Base-by-base conservation (phyloP, 2,888 invertebrate species). In the Hoplodrina ambigua region DNA sequence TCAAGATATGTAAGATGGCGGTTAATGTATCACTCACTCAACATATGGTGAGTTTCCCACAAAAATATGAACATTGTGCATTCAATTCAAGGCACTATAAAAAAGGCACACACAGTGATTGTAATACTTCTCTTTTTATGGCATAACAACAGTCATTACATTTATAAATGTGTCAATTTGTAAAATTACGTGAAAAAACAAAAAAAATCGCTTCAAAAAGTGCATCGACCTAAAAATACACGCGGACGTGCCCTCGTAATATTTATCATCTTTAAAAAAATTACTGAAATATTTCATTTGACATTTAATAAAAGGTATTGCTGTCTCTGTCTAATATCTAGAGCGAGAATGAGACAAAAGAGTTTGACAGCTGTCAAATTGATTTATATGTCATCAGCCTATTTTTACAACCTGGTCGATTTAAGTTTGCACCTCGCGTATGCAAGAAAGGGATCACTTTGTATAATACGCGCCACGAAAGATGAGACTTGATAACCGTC, bases 101-200 rank as follows among this genome's bases (percentile, higher is more conserved):
- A 50, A 41, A 75, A 79, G 78, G 80, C 78, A 79, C 81, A 64
- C 65, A 83, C 72, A 72, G 61, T 79, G 70, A 72, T 78, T 46
- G 37, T 72, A 83, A 82, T 83, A 83, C 83, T 81, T 71, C 46
- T 61, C 33, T 20, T 15, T 56, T 63, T 69, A 82, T 83, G 82
- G 84, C 84, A 62, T 67, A 71, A 67, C 37, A n/a, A 56, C 54
- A 70, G 63, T 78, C 17, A 41, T 13, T 41, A 41, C 17, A 44
- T 58, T 53, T 54, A 65, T 66, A 58, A 46, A 57, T 2, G 55
- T 56, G 46, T 30, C 25, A 57, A 52, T 52, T 63, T 30, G 30
- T 55, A 25, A 44, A 70, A 50, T 33, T 15, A 44, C 17, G 44
- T 62, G 55, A 50, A 62, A 55, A n/a, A 41, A 41, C 1, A 37